A percentile compares a stretch with the other conserved stretches of the same genome.
Evolutionary conservation across 2,113 vertebrate species (phyloP).

Genomic region (Tautogolabrus adspersus): DNA sequence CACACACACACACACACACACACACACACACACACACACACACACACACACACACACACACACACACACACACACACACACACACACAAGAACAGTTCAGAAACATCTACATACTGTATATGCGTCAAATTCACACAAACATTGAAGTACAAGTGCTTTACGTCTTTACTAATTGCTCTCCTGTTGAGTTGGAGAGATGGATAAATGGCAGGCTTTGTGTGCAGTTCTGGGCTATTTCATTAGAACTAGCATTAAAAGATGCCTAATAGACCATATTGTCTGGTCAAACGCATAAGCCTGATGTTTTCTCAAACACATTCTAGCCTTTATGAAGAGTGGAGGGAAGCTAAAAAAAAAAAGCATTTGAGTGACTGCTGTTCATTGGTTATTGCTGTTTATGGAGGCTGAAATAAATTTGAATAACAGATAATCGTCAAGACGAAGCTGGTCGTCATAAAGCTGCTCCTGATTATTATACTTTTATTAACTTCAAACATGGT

Average conservation of each 20-base stretch:
- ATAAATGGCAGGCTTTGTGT: background rate
- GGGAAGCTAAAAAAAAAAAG: no score
- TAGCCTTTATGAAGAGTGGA: no score
- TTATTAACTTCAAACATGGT: conserved; percentile 34
- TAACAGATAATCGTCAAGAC: conserved; percentile 12
- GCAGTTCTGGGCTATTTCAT: no score
- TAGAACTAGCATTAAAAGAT: no score
- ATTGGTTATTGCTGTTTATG: background rate
- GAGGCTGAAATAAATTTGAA: conserved; percentile 30
- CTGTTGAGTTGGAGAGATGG: conserved; percentile 16
- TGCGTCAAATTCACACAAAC: conserved; percentile 16
- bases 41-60: no score
- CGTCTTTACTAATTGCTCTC: conserved; percentile 19
- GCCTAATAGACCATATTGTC: no score
- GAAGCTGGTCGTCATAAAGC: conserved; percentile 10
- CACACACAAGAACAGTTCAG: no score
- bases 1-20: no score
- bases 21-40: no score
- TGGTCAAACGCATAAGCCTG: no score
- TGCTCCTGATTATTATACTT: conserved; percentile 16
- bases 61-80: no score
- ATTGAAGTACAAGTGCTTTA: background rate
- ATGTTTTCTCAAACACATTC: no score
- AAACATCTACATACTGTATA: background rate
- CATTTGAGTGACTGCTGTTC: background rate